These are phyloP conservation scores for Cantharis rufa DNA, from an alignment of 2,888 invertebrate genomes.

Conservation along the genomic window DNA sequence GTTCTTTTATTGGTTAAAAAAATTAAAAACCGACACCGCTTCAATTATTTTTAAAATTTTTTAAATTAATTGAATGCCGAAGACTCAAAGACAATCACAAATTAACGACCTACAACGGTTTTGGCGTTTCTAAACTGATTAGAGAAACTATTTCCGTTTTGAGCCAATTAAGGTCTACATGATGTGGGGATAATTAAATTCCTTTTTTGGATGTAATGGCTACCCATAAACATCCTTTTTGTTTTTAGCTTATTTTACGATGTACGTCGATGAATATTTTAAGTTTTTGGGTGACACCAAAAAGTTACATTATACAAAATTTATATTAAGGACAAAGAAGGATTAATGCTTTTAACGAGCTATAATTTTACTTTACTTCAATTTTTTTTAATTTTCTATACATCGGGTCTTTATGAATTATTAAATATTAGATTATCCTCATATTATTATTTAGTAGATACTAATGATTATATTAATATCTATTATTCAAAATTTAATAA, in stretches of 20 bases:
- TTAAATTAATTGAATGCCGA: background rate
- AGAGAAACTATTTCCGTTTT: slow-evolving; percentile 10
- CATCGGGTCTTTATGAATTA: no score
- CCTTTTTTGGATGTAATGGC: background rate
- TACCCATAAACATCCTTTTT: background rate
- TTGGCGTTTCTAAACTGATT: slow-evolving; percentile 3
- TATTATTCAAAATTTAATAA: no score
- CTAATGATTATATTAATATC: no score
- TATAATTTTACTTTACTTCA: no score
- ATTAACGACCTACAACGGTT: background rate
- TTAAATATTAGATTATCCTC: no score
- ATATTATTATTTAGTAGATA: no score
- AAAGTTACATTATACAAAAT: background rate
- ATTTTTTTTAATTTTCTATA: no score
- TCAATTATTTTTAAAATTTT: background rate
- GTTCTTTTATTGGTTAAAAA: background rate
- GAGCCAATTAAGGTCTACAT: slow-evolving; percentile 13
- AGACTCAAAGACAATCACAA: background rate
- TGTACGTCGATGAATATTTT: background rate
- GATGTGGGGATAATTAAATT: slow-evolving; percentile 5
- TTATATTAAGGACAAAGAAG: background rate
- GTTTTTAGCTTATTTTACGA: background rate
- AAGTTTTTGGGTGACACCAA: background rate
- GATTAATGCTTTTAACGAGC: background rate
- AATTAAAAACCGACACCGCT: background rate